Evolutionary conservation across 2,888 invertebrate species (phyloP), one percentile per base, ranked within the genome.

Genomic region (Octodonta nipae): DNA sequence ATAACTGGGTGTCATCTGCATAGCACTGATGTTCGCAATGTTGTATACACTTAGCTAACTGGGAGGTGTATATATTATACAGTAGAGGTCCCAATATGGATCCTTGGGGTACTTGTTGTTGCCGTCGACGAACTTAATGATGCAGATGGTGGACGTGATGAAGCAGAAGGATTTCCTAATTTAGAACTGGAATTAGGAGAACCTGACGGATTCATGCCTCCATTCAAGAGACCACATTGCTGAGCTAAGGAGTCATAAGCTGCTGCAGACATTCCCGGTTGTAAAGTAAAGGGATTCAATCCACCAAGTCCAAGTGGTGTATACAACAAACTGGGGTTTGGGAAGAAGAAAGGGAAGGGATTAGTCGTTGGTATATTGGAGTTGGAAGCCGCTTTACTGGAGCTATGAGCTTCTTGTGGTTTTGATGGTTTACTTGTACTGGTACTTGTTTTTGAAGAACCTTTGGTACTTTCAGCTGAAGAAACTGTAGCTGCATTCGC

Each of bases 291-390:
- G 15, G 85, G 84, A 66, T 81, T 85, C 28, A 91, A 63, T 13
- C 83, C 78, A 42, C 86, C 82, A 37, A 92, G 66, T 27, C 89
- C 87, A 43, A 93, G 66, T 27, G 91, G 91, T 31, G 89, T 87
- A 60, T 92, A 92, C 43, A 93, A 62, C 53, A 93, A 70, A 53
- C 86, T 82, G 7, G 87, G 87, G 65, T 85, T 87, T n/a, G 87
- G 85, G 58, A 88, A 91, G 55, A 91, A 47, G 64, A 88, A 88
- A 8, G 91, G 87, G 52, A 91, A 84, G 36, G 87, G 83, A 40
- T 81, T 78, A 2, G 78, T 73, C 33, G 77, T 70, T 15, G 74
- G 68, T 41, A 69, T 51, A 11, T 45, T 44, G 13, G 49, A 44
- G 28, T 49, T 47, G 2, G 51, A 44, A 2, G 50, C 44, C 12